Conservation (phyloP, 2,113 vertebrate species). For the Pleuronectes platessa region DNA sequence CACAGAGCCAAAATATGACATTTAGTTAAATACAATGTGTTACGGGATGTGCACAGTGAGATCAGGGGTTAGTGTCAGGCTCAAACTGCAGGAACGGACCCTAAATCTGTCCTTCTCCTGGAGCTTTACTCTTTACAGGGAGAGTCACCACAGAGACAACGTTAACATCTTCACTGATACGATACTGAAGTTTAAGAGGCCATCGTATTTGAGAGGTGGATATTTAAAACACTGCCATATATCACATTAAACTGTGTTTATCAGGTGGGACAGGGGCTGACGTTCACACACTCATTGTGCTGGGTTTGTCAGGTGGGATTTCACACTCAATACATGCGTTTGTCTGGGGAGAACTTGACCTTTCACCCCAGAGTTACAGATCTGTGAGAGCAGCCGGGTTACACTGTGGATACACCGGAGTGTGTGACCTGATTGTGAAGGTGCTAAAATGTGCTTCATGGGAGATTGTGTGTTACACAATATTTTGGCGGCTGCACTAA, state of each 20-base stretch:
- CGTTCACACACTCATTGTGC: background rate
- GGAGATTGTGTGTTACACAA: background rate
- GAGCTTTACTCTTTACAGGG: background rate
- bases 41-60: background rate
- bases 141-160: background rate
- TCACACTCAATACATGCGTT: background rate
- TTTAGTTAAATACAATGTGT: background rate
- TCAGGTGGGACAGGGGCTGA: background rate
- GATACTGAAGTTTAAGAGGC: background rate
- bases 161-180: background rate
- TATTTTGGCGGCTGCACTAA: background rate
- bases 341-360: slow-evolving; percentile 8
- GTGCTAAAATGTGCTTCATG: background rate
- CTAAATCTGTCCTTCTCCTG: background rate
- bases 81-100: background rate
- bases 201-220: background rate
- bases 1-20: too few relatives aligned
- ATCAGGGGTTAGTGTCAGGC: too few relatives aligned
- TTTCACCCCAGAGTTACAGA: background rate
- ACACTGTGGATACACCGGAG: background rate
- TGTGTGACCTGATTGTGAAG: slow-evolving; percentile 1
- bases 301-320: background rate
- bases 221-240: background rate
- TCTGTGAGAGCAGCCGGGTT: background rate
- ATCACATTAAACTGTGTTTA: background rate